These are phyloP conservation scores for Drosophila gunungcola DNA, from an alignment of 1,140 invertebrate species.

Conservation along the genomic window DNA sequence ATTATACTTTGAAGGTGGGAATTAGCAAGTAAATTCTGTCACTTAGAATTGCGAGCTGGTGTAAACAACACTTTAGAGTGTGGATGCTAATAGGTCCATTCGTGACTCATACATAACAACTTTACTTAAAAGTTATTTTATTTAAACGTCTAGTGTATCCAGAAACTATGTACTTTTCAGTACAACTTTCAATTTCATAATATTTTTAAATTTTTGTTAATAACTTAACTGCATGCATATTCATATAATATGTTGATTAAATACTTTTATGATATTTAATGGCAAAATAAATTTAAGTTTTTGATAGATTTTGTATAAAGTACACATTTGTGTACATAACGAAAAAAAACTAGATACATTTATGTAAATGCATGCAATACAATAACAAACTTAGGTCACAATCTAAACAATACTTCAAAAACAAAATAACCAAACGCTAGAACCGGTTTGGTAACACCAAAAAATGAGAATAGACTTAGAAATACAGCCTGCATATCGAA, in stretches of 20 bases:
- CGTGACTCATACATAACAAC: slow-evolving; percentile 11
- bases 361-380: slow-evolving; percentile 10
- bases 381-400: slow-evolving; percentile 9
- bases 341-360: neutral
- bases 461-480: neutral
- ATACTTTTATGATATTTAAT: too few relatives aligned
- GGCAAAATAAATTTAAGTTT: too few relatives aligned
- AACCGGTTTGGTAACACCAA: slow-evolving; percentile 33
- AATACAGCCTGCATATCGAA: slow-evolving; percentile 3
- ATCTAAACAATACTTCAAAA: slow-evolving; percentile 13
- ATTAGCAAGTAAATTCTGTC: slow-evolving; percentile 25
- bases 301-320: too few relatives aligned
- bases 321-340: too few relatives aligned
- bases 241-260: too few relatives aligned
- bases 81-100: slow-evolving; percentile 24
- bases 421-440: neutral
- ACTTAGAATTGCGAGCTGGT: slow-evolving; percentile 16
- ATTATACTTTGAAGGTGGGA: neutral
- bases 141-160: neutral
- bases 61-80: slow-evolving; percentile 37
- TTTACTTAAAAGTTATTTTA: neutral
- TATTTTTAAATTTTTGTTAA: too few relatives aligned
- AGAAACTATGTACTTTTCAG: neutral
- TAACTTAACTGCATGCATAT: too few relatives aligned
- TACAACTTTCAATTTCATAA: too few relatives aligned